Base-by-base conservation (phyloP, 2,113 vertebrate species). In the Sardina pilchardus region DNA sequence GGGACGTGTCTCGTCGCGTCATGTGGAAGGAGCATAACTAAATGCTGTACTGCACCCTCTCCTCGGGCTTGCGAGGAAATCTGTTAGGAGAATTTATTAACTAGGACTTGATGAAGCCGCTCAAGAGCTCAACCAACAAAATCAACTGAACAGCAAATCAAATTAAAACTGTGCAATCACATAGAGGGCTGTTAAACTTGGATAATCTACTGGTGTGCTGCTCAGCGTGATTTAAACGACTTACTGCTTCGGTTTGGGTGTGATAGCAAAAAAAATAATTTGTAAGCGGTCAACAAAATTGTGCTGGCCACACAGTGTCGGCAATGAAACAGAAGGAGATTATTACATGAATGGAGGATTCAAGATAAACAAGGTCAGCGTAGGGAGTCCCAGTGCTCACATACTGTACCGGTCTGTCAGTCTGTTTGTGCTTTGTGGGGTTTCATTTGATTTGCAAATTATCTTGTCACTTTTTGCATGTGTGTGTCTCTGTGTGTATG, bases 401-500 rank as follows among this genome's bases (percentile, higher is more conserved):
- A 30, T 71, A 21, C 6, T 26, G n/a, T n/a, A n/a, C n/a, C n/a
- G n/a, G n/a, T n/a, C n/a, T 36, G 34, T 30, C 26, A 36, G 12
- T 78, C 34, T 78, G 30, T 78, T 34, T 12, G 16, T 36, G 71
- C 2, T 78, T 78, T 78, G 71, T 82, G 26, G 5, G 1, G 6
- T 43, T 82, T 88, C 50, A 0, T 83, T 81, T 85, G 45, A 83
- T 44, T 75, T n/a, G 44, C 36, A 78, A 75, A 30, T 56, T 19
- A 36, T 81, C 56, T 21, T 36, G 50, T 78, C 47, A 42, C 67
- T 21, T 86, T 86, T 43, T 88, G 81, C 84, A 81, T 87, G 85
- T 47, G 85, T 47, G 81, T 88, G 83, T 82, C 30, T 30, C 80
- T 47, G 9, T 81, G 80, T 83, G 47, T 86, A n/a, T 86, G 86